These are phyloP conservation scores for Salmo trutta DNA, from an alignment of 2,797 vertebrate genomes.

Conservation along the genomic window DNA sequence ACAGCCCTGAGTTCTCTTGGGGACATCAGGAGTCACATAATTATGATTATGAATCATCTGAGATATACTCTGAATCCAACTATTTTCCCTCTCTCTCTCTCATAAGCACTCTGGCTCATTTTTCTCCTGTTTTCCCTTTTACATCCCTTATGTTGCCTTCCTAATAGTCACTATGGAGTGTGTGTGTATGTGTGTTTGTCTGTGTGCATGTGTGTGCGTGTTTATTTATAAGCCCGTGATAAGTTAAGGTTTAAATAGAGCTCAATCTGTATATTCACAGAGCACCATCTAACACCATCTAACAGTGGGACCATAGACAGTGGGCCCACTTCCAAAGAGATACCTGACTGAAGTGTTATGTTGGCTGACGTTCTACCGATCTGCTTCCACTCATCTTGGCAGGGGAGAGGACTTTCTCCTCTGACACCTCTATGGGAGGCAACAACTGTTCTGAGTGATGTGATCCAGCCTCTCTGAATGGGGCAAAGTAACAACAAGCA, in stretches of 20 bases:
- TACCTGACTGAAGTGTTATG: slow-evolving; percentile 46
- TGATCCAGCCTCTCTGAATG: not conserved
- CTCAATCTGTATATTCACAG: not conserved
- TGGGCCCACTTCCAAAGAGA: slow-evolving; percentile 19
- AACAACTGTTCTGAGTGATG: not conserved
- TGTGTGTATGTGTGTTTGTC: not conserved
- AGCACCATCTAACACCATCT: not conserved
- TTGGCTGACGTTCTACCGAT: slow-evolving; percentile 47
- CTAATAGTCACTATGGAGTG: no score
- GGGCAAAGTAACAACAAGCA: slow-evolving; percentile 22
- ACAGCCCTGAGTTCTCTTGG: slow-evolving; percentile 7
- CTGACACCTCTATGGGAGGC: not conserved
- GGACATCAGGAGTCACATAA: slow-evolving; percentile 63
- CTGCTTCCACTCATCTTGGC: slow-evolving; percentile 12
- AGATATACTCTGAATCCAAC: slow-evolving; percentile 30
- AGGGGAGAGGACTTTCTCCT: slow-evolving; percentile 32
- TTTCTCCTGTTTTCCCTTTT: not conserved
- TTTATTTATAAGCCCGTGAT: slow-evolving; percentile 21
- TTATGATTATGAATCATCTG: slow-evolving; percentile 60
- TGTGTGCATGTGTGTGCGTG: slow-evolving; percentile 23
- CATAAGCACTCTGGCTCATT: not conserved
- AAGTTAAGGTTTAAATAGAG: slow-evolving; percentile 21
- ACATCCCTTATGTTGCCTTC: not conserved
- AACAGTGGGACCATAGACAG: slow-evolving; percentile 18
- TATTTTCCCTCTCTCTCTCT: slow-evolving; percentile 3